These are phyloP conservation scores for Turdus rufiventris DNA, from an alignment of 2,113 vertebrate genomes.

Conservation along the genomic window DNA sequence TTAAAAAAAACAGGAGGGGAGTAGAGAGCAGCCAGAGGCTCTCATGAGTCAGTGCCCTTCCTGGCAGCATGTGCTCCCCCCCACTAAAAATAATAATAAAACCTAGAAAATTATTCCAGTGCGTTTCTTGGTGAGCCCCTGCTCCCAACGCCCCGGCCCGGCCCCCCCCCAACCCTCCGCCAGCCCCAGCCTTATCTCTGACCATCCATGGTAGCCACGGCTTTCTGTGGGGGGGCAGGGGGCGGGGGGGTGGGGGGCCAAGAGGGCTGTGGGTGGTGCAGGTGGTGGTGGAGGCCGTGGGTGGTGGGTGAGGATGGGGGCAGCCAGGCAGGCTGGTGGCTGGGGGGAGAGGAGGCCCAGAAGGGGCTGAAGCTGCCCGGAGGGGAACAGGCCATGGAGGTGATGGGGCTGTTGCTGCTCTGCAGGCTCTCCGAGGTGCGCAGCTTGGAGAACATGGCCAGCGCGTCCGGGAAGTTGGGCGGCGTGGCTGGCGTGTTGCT, in stretches of 20 bases:
- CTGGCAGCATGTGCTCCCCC: not conserved
- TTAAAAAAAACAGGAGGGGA: not conserved
- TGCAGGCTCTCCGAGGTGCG: slow-evolving; percentile 82
- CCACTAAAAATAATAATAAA: slow-evolving; percentile 47
- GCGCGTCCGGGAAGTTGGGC: slow-evolving; percentile 91
- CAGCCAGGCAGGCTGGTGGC: slow-evolving; percentile 81
- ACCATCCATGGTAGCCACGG: no score
- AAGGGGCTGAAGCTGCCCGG: slow-evolving; percentile 80
- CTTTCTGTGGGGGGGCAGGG: no score
- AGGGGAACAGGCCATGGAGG: slow-evolving; percentile 84
- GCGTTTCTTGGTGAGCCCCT: slow-evolving; percentile 54
- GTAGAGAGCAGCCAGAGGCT: slow-evolving; percentile 35
- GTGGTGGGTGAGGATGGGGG: slow-evolving; percentile 84
- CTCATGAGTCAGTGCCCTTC: not conserved
- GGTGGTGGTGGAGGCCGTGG: slow-evolving; percentile 74
- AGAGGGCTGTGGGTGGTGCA: slow-evolving; percentile 78
- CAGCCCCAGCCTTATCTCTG: no score
- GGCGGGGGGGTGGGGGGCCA: no score
- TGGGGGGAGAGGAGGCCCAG: slow-evolving; percentile 88
- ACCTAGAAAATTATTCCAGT: slow-evolving; percentile 74
- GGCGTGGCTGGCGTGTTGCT: slow-evolving; percentile 95
- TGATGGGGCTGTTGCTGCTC: slow-evolving; percentile 70
- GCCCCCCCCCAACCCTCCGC: no score
- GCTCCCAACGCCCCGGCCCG: not conserved
- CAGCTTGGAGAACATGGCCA: slow-evolving; percentile 96